Evolutionary conservation across 2,888 invertebrate genomes (phyloP).

Genomic region (Eupithecia tripunctaria): DNA sequence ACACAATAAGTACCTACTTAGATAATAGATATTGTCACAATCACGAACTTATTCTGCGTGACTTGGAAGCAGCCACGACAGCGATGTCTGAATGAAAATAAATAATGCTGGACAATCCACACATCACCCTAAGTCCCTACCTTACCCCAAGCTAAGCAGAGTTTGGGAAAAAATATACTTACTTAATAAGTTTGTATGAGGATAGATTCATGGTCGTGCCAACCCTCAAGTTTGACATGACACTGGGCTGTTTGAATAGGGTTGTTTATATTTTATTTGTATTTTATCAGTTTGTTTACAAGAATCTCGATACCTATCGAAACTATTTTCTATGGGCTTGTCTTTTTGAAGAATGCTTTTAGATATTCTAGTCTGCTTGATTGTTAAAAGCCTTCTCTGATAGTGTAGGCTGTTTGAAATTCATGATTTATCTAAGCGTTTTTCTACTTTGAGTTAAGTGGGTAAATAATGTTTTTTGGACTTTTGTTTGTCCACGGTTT

Average conservation of each 20-base stretch:
- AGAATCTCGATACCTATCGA: constrained; percentile 7
- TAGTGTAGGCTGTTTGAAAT: neutral
- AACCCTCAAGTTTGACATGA: constrained; percentile 27
- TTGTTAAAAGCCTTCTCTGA: neutral
- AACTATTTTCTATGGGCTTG: constrained; percentile 8
- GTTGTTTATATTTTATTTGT: constrained; percentile 14
- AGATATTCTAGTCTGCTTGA: neutral
- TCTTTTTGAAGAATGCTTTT: neutral
- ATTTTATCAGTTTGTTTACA: constrained; percentile 18
- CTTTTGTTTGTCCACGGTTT: too few relatives aligned
- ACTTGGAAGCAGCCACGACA: too few relatives aligned
- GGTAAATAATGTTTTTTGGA: too few relatives aligned
- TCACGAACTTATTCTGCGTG: too few relatives aligned
- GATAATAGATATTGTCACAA: too few relatives aligned
- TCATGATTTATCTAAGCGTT: neutral
- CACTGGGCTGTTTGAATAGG: constrained; percentile 28
- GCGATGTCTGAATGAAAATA: too few relatives aligned
- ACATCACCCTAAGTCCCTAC: too few relatives aligned
- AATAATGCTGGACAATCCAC: too few relatives aligned
- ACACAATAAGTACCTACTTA: too few relatives aligned
- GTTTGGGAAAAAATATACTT: too few relatives aligned
- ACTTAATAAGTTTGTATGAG: neutral
- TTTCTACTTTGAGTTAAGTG: neutral
- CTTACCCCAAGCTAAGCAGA: too few relatives aligned
- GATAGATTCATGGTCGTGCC: neutral